A percentile compares a stretch with the other conserved stretches of the same genome.
Evolutionary conservation across 2,113 vertebrate genomes (phyloP).

Genomic region (Cinclus mexicanus): DNA sequence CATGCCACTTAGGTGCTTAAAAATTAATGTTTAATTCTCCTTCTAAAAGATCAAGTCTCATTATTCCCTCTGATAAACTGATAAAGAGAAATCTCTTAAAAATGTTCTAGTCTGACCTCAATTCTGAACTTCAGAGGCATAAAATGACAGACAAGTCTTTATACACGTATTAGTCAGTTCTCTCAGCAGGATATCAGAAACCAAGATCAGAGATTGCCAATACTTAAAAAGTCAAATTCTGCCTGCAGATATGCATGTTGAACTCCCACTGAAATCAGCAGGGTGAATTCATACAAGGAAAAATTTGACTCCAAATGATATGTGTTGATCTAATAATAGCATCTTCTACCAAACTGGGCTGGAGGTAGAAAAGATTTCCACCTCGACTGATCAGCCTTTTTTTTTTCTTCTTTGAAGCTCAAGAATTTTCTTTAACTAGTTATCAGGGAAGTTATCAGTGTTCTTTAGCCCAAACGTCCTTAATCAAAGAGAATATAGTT

Average conservation of each 20-base stretch:
- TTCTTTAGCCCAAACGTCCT: neutral
- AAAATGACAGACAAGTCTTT: slow-evolving; percentile 20
- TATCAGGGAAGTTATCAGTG: neutral
- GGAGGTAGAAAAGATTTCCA: neutral
- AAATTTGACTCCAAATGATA: slow-evolving; percentile 19
- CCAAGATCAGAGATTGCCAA: slow-evolving; percentile 46
- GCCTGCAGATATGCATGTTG: neutral
- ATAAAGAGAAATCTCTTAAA: slow-evolving; percentile 1
- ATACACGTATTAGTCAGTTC: neutral
- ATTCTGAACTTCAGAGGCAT: slow-evolving; percentile 25
- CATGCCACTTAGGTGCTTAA: neutral
- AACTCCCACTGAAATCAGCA: slow-evolving; percentile 36
- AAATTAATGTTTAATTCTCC: neutral
- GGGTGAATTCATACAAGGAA: neutral
- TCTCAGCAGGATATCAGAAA: slow-evolving; percentile 36
- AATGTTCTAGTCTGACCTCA: slow-evolving; percentile 27
- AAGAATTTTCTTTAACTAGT: neutral
- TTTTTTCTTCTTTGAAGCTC: neutral
- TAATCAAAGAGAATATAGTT: neutral
- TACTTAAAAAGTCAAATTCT: slow-evolving; percentile 51
- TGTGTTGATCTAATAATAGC: slow-evolving; percentile 34
- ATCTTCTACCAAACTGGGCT: neutral
- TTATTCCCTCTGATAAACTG: slow-evolving; percentile 16
- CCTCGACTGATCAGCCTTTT: neutral
- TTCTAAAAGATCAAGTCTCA: neutral